Evolutionary conservation across 2,113 vertebrate genomes (phyloP).

Genomic region (Jaculus jaculus): DNA sequence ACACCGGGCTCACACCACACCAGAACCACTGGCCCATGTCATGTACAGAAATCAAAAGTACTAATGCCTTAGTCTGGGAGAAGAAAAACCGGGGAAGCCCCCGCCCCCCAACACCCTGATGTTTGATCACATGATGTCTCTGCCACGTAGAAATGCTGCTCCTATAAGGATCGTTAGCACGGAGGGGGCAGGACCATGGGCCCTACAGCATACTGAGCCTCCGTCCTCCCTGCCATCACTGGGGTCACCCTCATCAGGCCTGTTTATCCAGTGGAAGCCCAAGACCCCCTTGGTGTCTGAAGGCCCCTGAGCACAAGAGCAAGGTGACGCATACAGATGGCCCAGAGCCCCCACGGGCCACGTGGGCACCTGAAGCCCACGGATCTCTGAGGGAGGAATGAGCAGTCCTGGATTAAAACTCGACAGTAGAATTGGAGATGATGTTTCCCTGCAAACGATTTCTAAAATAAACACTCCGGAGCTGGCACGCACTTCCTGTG

Average conservation of each 20-base stretch:
- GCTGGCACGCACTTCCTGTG: not conserved
- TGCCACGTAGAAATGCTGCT: not conserved
- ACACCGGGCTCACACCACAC: not conserved
- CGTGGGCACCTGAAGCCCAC: not conserved
- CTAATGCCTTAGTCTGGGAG: not conserved
- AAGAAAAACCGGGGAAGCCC: not conserved
- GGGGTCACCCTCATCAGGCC: not conserved
- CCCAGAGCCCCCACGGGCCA: not conserved
- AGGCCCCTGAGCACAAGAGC: too few species aligned
- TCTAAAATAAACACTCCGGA: conserved; percentile 68
- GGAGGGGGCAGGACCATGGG: rapidly evolving
- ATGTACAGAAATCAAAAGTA: not conserved
- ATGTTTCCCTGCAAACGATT: conserved; percentile 28
- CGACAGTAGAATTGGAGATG: not conserved
- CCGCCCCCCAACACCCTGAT: not conserved
- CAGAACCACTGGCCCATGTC: not conserved
- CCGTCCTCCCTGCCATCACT: not conserved
- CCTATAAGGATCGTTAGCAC: not conserved
- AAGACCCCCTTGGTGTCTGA: rapidly evolving
- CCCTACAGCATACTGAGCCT: rapidly evolving
- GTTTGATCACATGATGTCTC: not conserved
- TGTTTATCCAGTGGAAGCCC: rapidly evolving
- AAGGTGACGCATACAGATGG: not conserved
- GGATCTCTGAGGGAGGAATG: not conserved
- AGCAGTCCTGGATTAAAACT: not conserved